Base-by-base conservation (phyloP, 2,888 invertebrate species). In the Onchidella celtica region DNA sequence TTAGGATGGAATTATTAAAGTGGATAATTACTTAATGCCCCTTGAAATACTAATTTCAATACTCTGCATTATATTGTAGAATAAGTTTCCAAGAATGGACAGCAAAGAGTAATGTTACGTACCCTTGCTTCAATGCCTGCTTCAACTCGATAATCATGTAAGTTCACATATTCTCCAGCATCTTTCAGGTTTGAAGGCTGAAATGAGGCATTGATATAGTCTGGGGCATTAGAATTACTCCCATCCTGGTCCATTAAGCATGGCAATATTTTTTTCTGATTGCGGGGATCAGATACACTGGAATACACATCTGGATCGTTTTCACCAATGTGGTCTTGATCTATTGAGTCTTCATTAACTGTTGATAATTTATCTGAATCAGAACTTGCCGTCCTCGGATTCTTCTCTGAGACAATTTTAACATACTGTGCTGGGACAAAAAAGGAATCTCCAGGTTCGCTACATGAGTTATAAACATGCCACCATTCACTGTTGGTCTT, bases 361-460 rank as follows among this genome's bases (percentile, higher is more conserved):
- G 69, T 84, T 17, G 72, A 55, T 29, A 47, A 24, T 65, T 76
- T 81, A 36, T 81, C 81, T 11, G 72, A 77, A 76, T 81, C 81
- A 47, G 76, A 81, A 1, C 70, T 3, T 36, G 76, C 27, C 36
- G 34, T 73, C 76, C 59, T 57, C 57, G 76, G 70, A 76, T 61
- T 75, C 57, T 36, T 68, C 24, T 75, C 76, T 32, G 76, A 68
- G 65, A 89, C 74, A 82, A 87, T 73, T 78, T 86, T 83, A 21
- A 90, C 89, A 87, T 90, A 90, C 84, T 88, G 86, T 27, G 89
- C 88, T n/a, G 90, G 90, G 32, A 90, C 90, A 87, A 87, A 90
- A 79, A 90, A 89, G 6, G 87, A 84, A 27, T 84, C 86, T 2
- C 85, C 84, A 24, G 85, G 78, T 69, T 84, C 85, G 11, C 86